These are phyloP conservation scores for Chionodraco myersi DNA, from an alignment of 2,113 vertebrate species.

Conservation along the genomic window DNA sequence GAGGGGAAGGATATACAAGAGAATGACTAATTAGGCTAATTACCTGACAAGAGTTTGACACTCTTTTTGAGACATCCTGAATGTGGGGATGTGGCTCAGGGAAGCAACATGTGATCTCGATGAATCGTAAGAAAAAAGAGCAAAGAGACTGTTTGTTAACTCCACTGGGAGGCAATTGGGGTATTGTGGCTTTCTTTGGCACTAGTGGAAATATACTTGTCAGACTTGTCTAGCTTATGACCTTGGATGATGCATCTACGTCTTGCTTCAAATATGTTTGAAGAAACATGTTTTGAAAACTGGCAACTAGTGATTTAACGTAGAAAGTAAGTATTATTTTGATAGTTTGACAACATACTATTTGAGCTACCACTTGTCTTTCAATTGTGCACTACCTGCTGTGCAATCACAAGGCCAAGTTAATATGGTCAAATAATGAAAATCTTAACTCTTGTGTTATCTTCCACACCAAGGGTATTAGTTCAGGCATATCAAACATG, in stretches of 20 bases:
- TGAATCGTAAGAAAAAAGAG: conserved; percentile 51
- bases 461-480: not conserved
- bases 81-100: conserved; percentile 45
- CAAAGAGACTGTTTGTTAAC: conserved; percentile 45
- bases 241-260: conserved; percentile 36
- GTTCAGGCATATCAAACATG: conserved; percentile 9
- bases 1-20: conserved; percentile 51
- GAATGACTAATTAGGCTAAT: conserved; percentile 75
- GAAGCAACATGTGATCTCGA: conserved; percentile 45
- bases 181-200: conserved; percentile 17
- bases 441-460: conserved; percentile 7
- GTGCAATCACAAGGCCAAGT: not conserved
- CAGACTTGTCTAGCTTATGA: conserved; percentile 28
- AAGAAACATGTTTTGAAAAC: not conserved
- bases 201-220: conserved; percentile 33
- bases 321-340: not conserved
- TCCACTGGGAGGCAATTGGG: conserved; percentile 45
- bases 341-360: no score
- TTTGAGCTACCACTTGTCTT: no score
- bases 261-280: conserved; percentile 11
- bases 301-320: not conserved
- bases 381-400: no score
- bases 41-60: conserved; percentile 68
- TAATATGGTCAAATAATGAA: not conserved
- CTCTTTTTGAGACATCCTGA: conserved; percentile 60